These are phyloP conservation scores for Temnothorax unifasciatus DNA, from an alignment of 2,888 invertebrate genomes.

Conservation along the genomic window DNA sequence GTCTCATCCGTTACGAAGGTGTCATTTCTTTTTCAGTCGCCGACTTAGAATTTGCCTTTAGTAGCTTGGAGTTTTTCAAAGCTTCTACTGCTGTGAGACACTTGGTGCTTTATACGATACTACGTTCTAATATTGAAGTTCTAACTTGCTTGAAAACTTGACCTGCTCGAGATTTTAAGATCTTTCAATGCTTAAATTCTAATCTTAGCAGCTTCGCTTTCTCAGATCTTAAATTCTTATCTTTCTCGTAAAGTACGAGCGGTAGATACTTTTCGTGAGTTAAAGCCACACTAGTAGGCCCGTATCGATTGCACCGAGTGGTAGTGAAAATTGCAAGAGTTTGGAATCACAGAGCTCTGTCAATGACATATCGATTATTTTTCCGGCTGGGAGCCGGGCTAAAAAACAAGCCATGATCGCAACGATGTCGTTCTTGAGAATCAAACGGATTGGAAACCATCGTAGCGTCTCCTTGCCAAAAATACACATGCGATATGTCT, in stretches of 20 bases:
- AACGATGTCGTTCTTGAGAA: background rate
- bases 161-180: background rate
- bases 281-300: background rate
- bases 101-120: background rate
- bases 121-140: background rate
- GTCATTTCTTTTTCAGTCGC: background rate
- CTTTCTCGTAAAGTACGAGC: background rate
- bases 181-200: background rate
- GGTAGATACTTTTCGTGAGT: conserved; percentile 8
- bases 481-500: background rate
- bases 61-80: background rate
- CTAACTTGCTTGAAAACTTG: background rate
- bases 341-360: conserved; percentile 6
- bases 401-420: background rate
- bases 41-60: background rate
- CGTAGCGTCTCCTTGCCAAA: background rate
- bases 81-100: background rate
- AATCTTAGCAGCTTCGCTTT: background rate
- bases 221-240: conserved; percentile 5
- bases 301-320: conserved; percentile 21
- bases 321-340: conserved; percentile 45
- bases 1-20: background rate
- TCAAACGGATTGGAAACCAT: conserved; percentile 6
- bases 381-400: background rate
- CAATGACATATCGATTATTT: conserved; percentile 39